These are phyloP conservation scores for Zaprionus camerounensis DNA, from an alignment of 1,140 invertebrate genomes.

Conservation along the genomic window DNA sequence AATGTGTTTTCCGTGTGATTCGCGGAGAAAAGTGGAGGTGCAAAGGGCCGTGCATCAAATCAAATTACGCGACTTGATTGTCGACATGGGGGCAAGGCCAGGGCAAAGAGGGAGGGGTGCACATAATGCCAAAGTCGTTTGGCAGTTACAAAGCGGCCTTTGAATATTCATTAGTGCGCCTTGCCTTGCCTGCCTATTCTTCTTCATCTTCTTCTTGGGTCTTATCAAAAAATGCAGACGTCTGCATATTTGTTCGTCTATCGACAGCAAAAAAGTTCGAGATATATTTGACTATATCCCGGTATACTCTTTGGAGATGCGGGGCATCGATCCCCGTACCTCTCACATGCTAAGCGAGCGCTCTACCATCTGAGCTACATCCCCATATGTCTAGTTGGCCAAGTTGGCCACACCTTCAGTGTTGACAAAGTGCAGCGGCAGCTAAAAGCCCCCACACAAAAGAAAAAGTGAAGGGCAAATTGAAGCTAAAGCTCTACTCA, in stretches of 20 bases:
- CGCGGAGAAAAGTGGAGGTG: neutral
- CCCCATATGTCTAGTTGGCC: slow-evolving; percentile 47
- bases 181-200: slow-evolving; percentile 18
- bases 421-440: slow-evolving; percentile 59
- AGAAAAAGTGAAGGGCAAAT: slow-evolving; percentile 42
- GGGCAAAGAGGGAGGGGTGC: slow-evolving; percentile 10
- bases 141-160: slow-evolving; percentile 71
- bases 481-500: slow-evolving; percentile 21
- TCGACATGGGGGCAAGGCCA: slow-evolving; percentile 62
- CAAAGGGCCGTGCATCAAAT: slow-evolving; percentile 51
- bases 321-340: slow-evolving; percentile 92
- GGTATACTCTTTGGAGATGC: slow-evolving; percentile 85
- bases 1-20: slow-evolving; percentile 63
- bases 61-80: slow-evolving; percentile 81
- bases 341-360: slow-evolving; percentile 94
- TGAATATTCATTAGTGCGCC: slow-evolving; percentile 79
- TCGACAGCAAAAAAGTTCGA: slow-evolving; percentile 36
- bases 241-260: slow-evolving; percentile 64
- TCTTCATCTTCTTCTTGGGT: slow-evolving; percentile 29
- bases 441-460: slow-evolving; percentile 35
- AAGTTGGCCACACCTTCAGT: slow-evolving; percentile 34
- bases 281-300: slow-evolving; percentile 82
- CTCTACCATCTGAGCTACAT: slow-evolving; percentile 93
- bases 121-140: slow-evolving; percentile 56
- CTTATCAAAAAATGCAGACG: slow-evolving; percentile 70